Base-by-base conservation (phyloP, 2,797 vertebrate species). In the Mus minutoides region DNA sequence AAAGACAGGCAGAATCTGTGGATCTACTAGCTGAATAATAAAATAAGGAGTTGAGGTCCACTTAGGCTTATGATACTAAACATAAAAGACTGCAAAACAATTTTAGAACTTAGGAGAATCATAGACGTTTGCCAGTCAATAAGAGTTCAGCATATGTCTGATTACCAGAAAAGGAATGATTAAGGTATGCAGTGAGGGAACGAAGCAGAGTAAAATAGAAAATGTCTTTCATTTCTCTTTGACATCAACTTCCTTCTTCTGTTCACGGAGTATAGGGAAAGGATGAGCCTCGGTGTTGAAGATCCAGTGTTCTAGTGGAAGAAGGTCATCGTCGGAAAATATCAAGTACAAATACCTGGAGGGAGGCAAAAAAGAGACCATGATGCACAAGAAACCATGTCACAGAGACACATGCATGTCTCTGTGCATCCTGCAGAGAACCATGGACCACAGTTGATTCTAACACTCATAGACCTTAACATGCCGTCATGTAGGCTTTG, bases 251-350 rank as follows among this genome's bases (percentile, higher is more conserved):
- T 98, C 98, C 2, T 96, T 99, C 90, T 98, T 97, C 22, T 98
- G 98, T 91, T 98, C 99, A 97, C 71, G 99, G 96, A 99, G 99
- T 97, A 99, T 37, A 22, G 99, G 99, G 94, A 99, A 98, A n/a
- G 99, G 99, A 97, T 99, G 99, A 29, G 99, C 99, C 98, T 99
- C 99, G 0, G 99, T 99, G 98, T 99, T 99, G 97, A 99, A 99
- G 97, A 99, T 98, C 99, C 99, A 99, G 91, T 99, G 99, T 67
- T 99, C 99, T 11, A 99, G 99, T 6, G 99, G 99, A 90, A 99
- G 99, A 97, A 99, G 99, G 97, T 99, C 99, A 29, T 99, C 99
- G 0, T 99, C 99, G 0, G 99, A 99, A 98, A 99, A 99, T 90
- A 99, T 98, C 97, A 99, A 98, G 98, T 99, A 99, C 92, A 99